Base-by-base conservation (phyloP, 2,888 invertebrate genomes). In the Eupithecia insigniata region DNA sequence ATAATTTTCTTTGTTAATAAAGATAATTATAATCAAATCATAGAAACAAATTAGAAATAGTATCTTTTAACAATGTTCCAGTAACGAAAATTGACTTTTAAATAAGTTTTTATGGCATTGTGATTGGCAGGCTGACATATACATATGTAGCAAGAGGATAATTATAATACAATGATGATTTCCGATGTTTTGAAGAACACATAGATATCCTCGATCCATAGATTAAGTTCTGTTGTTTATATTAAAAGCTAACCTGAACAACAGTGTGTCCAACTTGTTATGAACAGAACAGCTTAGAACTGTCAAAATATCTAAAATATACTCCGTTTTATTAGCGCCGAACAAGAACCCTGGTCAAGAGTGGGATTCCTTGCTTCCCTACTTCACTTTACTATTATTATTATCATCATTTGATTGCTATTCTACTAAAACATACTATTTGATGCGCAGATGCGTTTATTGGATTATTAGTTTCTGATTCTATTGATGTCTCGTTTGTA, bases 281-380 rank as follows among this genome's bases (percentile, higher is more conserved):
- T 88, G 82, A 91, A 92, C 90, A 90, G 91, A 92, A 92, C 90
- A 90, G 91, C 90, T 91, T 86, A 80, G 85, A 91, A 91, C 92
- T 93, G 93, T 93, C 93, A 93, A 93, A 93, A 93, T 93, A 91
- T 89, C 87, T 93, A 90, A 93, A 92, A 92, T 94, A 93, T 93
- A 90, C 82, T 86, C 85, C 91, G 90, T 93, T 93, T 92, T 92
- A 93, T 92, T 92, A 93, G 91, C 91, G 89, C 90, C 84, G 88
- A 89, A 89, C 88, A 89, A 92, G 92, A 91, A 92, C 92, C 92
- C 86, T 83, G 87, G 85, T 86, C 87, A 87, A 90, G 90, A 92
- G 92, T 93, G 91, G 91, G 91, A 92, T 91, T 92, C 91, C 90
- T 90, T 89, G 89, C 87, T 89, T 84, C 86, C 83, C 85, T 90